Conservation (phyloP, 2,888 invertebrate species). For the Selenia dentaria region DNA sequence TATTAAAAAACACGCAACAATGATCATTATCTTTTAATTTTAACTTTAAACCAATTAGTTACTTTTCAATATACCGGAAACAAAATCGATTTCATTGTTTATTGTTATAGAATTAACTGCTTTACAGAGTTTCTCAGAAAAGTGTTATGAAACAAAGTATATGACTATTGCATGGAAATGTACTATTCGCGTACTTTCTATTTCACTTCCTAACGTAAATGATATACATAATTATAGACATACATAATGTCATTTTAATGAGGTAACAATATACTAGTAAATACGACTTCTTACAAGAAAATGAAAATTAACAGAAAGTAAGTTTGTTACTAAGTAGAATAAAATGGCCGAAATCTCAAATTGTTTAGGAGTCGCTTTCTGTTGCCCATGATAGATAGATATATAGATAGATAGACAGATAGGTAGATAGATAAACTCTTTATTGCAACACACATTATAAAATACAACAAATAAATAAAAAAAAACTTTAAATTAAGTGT, state of each 20-base stretch:
- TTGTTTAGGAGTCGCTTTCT: no score
- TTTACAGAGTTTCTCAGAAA: conserved; percentile 1
- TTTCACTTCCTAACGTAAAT: conserved; percentile 14
- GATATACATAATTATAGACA: conserved; percentile 13
- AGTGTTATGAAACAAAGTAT: conserved; percentile 4
- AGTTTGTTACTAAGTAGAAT: no score
- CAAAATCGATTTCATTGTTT: conserved; percentile 8
- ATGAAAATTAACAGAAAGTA: no score
- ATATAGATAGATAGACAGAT: no score
- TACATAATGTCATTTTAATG: conserved; percentile 1
- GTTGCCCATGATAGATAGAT: no score
- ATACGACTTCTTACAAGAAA: no score
- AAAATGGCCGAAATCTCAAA: no score
- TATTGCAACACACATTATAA: no score
- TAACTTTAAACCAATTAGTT: background rate
- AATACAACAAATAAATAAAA: no score
- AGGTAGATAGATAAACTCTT: no score
- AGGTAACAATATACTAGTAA: no score
- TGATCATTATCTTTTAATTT: conserved; percentile 5
- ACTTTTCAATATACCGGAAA: conserved; percentile 10
- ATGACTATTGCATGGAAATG: background rate
- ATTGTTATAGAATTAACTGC: background rate
- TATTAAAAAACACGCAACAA: background rate
- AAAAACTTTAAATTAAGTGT: no score
- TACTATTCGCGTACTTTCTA: conserved; percentile 14